phyloP scores from a whole-genome alignment of 2,797 vertebrate genomes.

The Heliangelus exortis region DNA sequence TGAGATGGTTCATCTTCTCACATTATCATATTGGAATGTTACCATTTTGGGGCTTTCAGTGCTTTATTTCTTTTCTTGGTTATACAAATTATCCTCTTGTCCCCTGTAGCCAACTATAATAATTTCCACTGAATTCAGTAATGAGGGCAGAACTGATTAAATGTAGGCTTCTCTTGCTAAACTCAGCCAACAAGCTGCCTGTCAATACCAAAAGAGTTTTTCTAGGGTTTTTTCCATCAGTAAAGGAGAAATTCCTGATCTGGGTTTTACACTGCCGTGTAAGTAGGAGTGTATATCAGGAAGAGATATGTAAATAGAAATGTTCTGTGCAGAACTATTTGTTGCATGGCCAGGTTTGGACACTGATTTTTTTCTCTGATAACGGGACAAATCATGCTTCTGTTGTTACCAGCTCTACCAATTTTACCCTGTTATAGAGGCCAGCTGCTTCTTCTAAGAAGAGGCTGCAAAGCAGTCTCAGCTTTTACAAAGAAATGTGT shows the following conservation, averaged over 20 bases:
- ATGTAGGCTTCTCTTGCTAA: conserved; percentile 33
- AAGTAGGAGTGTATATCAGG: neutral
- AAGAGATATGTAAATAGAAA: neutral
- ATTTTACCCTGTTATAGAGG: neutral
- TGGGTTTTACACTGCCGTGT: neutral
- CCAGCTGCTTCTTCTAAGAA: neutral
- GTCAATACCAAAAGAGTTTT: neutral
- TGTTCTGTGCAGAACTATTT: neutral
- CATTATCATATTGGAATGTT: neutral
- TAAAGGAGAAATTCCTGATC: neutral
- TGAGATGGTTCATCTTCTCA: conserved; percentile 8
- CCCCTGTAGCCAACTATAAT: conserved; percentile 64
- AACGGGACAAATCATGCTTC: neutral
- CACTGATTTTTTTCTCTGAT: neutral
- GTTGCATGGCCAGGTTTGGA: neutral
- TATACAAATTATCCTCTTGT: conserved; percentile 62
- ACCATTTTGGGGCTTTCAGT: conserved; percentile 1
- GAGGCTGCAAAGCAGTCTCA: neutral
- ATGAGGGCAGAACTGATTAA: conserved; percentile 71
- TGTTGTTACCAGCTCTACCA: neutral
- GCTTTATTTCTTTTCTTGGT: conserved; percentile 60
- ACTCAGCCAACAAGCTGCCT: conserved; percentile 39
- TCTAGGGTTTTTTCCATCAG: neutral
- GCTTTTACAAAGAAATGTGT: neutral
- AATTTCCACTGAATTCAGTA: conserved; percentile 60